Evolutionary conservation across 2,888 invertebrate genomes (phyloP).

Genomic region (Parnassius orleans): DNA sequence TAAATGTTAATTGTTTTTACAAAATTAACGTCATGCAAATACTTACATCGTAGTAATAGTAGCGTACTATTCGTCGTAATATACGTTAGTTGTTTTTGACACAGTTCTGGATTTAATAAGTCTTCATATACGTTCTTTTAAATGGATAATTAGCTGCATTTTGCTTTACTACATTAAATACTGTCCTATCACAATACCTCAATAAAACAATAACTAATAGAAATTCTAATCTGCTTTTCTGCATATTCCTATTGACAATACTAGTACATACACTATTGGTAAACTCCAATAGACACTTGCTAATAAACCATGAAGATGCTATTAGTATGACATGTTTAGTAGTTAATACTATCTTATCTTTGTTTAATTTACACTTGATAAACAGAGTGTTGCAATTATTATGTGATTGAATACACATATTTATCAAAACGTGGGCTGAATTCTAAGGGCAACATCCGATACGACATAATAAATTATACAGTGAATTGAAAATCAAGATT

Average conservation of each 20-base stretch:
- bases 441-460: too few relatives aligned
- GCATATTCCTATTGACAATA: too few relatives aligned
- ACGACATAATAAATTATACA: too few relatives aligned
- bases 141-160: conserved; percentile 15
- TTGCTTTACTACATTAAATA: background rate
- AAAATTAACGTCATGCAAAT: background rate
- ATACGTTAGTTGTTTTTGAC: conserved; percentile 16
- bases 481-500: too few relatives aligned
- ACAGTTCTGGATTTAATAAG: conserved; percentile 16
- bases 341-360: background rate
- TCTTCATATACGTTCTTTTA: conserved; percentile 17
- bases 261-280: too few relatives aligned
- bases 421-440: too few relatives aligned
- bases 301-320: background rate
- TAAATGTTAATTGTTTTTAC: too few relatives aligned
- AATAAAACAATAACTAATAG: background rate
- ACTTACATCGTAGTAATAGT: conserved; percentile 19
- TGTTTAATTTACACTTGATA: background rate
- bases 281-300: too few relatives aligned
- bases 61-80: conserved; percentile 8
- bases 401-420: too few relatives aligned
- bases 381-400: background rate
- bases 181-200: conserved; percentile 7
- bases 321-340: background rate
- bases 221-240: too few relatives aligned